Evolutionary conservation across 2,888 invertebrate genomes (phyloP), one percentile per base, ranked within the genome.

Genomic region (Entomobrya multifasciata): DNA sequence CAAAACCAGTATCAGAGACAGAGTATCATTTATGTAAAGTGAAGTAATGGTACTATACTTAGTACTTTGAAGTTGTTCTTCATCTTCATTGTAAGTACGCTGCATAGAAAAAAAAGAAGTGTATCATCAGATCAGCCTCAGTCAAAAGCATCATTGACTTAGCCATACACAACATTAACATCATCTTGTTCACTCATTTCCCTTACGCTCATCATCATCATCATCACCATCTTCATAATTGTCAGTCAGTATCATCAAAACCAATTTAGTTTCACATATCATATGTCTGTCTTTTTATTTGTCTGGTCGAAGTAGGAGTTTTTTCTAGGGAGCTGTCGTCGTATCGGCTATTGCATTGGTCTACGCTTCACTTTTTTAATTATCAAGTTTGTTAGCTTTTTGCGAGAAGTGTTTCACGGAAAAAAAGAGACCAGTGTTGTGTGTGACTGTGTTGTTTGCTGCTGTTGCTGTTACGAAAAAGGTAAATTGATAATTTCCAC

Each of bases 221-320:
- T 47, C 47, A 52, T 67, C 15, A 67, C 30, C 36, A 17, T 62
- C 30, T 30, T 65, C 65, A 65, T 65, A 41, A 41, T 41, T 41
- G 15, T 62, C 62, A 13, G 13, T 62, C 30, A 30, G 30, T 30
- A 27, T 4, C 49, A 72, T 72, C 72, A 72, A 72, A 74, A 74
- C 52, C 52, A n/a, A 30, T 52, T 30, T 52, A 52, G 22, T 74
- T 52, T 52, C 30, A 27, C 74, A 52, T 27, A 27, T 74, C 74
- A 74, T 52, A 49, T 74, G 52, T 74, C 74, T 74, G 52, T 74
- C 52, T 74, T 49, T 30, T 52, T n/a, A 52, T 74, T 74, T 49
- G 74, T 52, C 52, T 74, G 52, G 52, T 74, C 30, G 74, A 1
- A 52, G 74, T 11, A 52, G 74, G 74, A 74, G 74, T 74, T 74